A percentile compares a stretch with the other conserved stretches of the same genome.
Evolutionary conservation across 2,797 vertebrate genomes (phyloP).

Genomic region (Premnoplex brunnescens): DNA sequence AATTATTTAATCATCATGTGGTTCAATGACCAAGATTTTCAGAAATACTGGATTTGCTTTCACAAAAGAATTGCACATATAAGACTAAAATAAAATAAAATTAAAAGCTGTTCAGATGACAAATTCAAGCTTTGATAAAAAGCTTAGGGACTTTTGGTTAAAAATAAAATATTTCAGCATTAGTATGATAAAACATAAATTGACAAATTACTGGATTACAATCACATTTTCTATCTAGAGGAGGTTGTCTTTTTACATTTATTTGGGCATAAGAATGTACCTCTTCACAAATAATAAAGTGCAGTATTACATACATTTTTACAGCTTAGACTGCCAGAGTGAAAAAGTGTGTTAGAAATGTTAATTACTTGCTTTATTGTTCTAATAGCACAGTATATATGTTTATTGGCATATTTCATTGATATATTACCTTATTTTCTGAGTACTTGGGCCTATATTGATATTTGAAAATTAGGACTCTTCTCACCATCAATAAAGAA

Average conservation of each 20-base stretch:
- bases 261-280: neutral
- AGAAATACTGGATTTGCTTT: neutral
- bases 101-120: neutral
- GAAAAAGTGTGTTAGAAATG: neutral
- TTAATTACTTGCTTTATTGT: neutral
- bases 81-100: neutral
- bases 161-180: neutral
- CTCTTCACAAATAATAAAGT: neutral
- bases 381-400: neutral
- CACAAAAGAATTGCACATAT: neutral
- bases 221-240: neutral
- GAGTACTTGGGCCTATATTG: neutral
- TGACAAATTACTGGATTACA: neutral
- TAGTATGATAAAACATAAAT: neutral
- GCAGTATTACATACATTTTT: neutral
- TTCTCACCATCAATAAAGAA: neutral
- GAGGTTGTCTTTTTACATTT: neutral
- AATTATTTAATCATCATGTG: neutral
- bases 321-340: neutral
- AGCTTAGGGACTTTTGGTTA: neutral
- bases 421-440: neutral
- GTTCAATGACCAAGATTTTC: neutral
- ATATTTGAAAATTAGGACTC: neutral
- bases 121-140: neutral
- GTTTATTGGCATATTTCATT: neutral